phyloP scores from a whole-genome alignment of 2,113 vertebrate species.

The Nyctibius bracteatus region DNA sequence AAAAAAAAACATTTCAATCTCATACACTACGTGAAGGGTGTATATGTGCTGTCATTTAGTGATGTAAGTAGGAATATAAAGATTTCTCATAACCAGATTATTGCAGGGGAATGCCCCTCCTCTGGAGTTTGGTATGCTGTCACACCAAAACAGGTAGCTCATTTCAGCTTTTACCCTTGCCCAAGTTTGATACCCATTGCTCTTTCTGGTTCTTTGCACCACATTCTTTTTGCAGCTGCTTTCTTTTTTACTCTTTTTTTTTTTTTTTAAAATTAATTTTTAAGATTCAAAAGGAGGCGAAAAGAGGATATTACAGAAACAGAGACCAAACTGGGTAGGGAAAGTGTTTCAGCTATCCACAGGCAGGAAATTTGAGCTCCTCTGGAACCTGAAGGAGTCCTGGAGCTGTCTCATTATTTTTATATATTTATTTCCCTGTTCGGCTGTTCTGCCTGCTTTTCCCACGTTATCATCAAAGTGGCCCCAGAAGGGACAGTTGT shows the following conservation, averaged over 20 bases:
- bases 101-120: not conserved
- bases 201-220: not conserved
- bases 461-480: conserved; percentile 53
- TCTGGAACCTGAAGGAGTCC: conserved; percentile 41
- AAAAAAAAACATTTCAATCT: not conserved
- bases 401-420: conserved; percentile 45
- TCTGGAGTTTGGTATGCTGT: not conserved
- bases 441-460: conserved; percentile 13
- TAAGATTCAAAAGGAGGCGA: not conserved
- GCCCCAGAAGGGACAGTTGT: conserved; percentile 17
- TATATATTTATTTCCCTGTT: conserved; percentile 22
- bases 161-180: not conserved
- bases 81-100: not conserved
- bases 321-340: not conserved
- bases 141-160: not conserved
- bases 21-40: rapidly evolving
- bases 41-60: not conserved
- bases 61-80: not conserved
- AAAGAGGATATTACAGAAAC: not conserved
- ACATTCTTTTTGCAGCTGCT: not conserved
- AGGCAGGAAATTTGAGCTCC: conserved; percentile 6
- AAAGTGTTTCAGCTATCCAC: conserved; percentile 37
- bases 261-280: not conserved
- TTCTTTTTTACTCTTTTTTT: not conserved
- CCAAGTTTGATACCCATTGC: not conserved